phyloP scores from a whole-genome alignment of 92 coral and sea anemone species.

The Bergia sp. region DNA sequence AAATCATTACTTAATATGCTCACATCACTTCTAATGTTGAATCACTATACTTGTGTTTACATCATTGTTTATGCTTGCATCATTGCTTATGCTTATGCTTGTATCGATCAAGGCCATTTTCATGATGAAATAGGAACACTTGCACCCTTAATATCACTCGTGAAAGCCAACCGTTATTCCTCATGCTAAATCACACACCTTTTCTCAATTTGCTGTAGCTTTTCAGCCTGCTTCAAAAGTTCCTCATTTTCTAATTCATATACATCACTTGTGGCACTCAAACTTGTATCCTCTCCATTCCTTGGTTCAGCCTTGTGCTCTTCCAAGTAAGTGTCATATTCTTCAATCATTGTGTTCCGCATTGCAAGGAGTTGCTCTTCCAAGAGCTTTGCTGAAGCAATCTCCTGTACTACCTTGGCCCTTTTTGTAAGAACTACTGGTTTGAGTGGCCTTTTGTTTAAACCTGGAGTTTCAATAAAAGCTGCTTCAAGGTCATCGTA shows the following conservation, averaged over 20 bases:
- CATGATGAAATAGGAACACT: no score
- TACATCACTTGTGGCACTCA: conserved; percentile 39
- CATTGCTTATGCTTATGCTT: no score
- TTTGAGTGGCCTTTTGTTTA: conserved; percentile 70
- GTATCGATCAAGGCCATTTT: no score
- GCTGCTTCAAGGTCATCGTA: conserved; percentile 88
- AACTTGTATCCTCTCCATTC: conserved; percentile 37
- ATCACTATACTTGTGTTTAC: no score
- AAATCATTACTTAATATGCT: no score
- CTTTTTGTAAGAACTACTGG: conserved; percentile 69
- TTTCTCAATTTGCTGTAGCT: conserved; percentile 64
- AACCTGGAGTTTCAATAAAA: conserved; percentile 74
- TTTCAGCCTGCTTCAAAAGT: conserved; percentile 56
- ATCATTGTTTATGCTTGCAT: no score
- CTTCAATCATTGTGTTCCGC: conserved; percentile 89
- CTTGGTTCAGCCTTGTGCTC: conserved; percentile 61
- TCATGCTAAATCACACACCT: conserved; percentile 8
- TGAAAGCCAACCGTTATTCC: background rate
- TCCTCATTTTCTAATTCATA: conserved; percentile 76
- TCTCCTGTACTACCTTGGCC: conserved; percentile 79
- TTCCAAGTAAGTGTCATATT: conserved; percentile 80
- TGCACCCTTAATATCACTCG: background rate
- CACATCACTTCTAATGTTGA: no score
- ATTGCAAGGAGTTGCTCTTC: conserved; percentile 88
- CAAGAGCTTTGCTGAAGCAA: conserved; percentile 80